Base-by-base conservation (phyloP, 30 jellyfish, hydroid and myxozoan genomes). In the Turritopsis dohrnii region DNA sequence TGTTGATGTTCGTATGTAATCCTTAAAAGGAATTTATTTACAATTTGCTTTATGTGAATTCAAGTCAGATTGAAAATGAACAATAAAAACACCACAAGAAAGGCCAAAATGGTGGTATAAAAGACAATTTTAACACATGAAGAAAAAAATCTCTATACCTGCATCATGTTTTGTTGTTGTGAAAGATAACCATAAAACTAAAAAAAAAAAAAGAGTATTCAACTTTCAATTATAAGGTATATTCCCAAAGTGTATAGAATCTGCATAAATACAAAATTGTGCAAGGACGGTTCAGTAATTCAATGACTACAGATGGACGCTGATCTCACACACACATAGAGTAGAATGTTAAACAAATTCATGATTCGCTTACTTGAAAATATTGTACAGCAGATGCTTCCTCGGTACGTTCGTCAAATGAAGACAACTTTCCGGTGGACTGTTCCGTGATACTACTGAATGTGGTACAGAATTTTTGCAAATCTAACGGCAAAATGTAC, bases 121-220 rank as follows among this genome's bases (percentile, higher is more conserved):
- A n/a, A 41, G 13, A 41, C 60, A 41, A 41, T 3, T 41, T 41
- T 41, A 3, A 13, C 60, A 41, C 60, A 3, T 13, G 13, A 3
- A 13, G 5, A 41, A 41, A 41, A 41, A 41, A 5, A 41, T 41
- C 60, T 41, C 66, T 19, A n/a, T 79, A 94, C 99, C 96, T 94
- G 99, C 97, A 94, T 89, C 99, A 94, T 94, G 71, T 94, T 94
- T 84, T 94, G 99, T 73, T 94, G 99, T 73, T 94, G 99, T 7
- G 97, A 94, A 21, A 94, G 84, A 66, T 94, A 89, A 26, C 96
- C 99, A 86, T 94, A 94, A 74, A 94, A 94, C 99, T 94, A 69
- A 71, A 89, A 66, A 71, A 52, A 66, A 71, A n/a, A n/a, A n/a
- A n/a, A n/a, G n/a, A n/a, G n/a, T n/a, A n/a, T n/a, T 1, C 65